Evolutionary conservation across 1,140 invertebrate genomes (phyloP), one percentile per base, ranked within the genome.

Genomic region (Tetramorium parvispinum): DNA sequence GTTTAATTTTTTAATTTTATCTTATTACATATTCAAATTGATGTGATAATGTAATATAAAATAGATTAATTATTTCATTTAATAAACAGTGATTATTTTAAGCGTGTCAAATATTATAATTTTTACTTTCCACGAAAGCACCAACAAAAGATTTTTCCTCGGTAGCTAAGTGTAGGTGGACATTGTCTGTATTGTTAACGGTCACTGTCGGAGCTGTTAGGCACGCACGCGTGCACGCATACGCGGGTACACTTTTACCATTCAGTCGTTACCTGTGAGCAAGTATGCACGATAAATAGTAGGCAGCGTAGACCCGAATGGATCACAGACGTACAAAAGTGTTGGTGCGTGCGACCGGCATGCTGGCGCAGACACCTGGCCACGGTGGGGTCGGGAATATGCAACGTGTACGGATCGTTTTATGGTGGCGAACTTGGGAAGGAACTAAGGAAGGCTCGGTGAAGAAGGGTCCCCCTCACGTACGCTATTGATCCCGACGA

Each of bases 231-330:
- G 37, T 8, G 37, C 27, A 32, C 32, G 57, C 37, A 37, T 21
- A 71, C 49, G 49, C 57, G 51, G 37, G 59, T n/a, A 16, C 24
- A 76, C 7, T 82, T 89, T 89, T 88, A 66, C 76, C 65, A 91
- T 88, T 70, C 86, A 87, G 46, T 87, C 87, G 87, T 88, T 77
- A 51, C 37, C 21, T 51, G 18, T 16, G 46, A 49, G 71, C 8
- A 51, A 85, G 68, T 65, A 68, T 68, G 40, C n/a, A 63, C 57
- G 46, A 16, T 61, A 61, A 85, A 86, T 63, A 61, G n/a, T 57
- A 55, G 71, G 49, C 21, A 82, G 21, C 18, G 68, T 75, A 70
- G 4, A 11, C 27, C 5, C 21, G 46, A 18, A 66, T 21, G 16
- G 8, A 57, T 59, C 24, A 43, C 43, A 21, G 6, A 40, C 18